Conservation (phyloP, 2,113 vertebrate species). For the Nothobranchius kuhntae region DNA sequence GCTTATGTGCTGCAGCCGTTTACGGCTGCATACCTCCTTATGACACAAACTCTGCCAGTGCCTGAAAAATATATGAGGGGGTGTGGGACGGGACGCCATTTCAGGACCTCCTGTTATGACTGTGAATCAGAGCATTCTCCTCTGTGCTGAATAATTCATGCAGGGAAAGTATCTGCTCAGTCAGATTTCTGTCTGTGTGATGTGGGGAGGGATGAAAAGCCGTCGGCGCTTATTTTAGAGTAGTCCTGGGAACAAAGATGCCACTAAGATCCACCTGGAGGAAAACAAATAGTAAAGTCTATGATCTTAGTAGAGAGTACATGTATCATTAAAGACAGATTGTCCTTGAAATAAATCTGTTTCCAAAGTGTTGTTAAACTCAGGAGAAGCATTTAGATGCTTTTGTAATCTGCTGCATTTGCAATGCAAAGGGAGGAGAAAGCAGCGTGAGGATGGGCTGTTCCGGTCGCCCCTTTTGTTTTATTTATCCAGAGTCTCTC, state of each 20-base stretch:
- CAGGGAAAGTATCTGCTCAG: constrained; percentile 69
- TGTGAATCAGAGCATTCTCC: constrained; percentile 65
- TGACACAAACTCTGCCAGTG: constrained; percentile 55
- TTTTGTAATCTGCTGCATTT: constrained; percentile 25
- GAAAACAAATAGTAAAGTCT: constrained; percentile 43
- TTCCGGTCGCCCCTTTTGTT: constrained; percentile 21
- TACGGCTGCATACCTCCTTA: constrained; percentile 34
- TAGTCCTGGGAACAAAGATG: constrained; percentile 10
- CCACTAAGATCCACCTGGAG: constrained; percentile 18
- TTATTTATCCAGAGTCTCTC: constrained; percentile 59
- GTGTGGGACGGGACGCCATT: constrained; percentile 43
- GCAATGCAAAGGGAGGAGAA: constrained; percentile 34
- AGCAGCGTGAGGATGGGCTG: constrained; percentile 33
- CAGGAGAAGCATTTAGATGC: constrained; percentile 10
- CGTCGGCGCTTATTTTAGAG: constrained; percentile 29
- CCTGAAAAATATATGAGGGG: constrained; percentile 72
- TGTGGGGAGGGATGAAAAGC: constrained; percentile 38
- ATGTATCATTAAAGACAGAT: constrained; percentile 13
- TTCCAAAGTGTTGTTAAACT: constrained; percentile 39
- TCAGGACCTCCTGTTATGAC: constrained; percentile 73
- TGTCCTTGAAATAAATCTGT: background rate
- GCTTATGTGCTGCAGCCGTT: background rate
- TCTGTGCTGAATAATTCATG: constrained; percentile 70
- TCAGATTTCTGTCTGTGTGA: constrained; percentile 55
- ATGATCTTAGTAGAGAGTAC: constrained; percentile 38